Base-by-base conservation (phyloP, 2,888 invertebrate genomes). In the Drosophila yooni region DNA sequence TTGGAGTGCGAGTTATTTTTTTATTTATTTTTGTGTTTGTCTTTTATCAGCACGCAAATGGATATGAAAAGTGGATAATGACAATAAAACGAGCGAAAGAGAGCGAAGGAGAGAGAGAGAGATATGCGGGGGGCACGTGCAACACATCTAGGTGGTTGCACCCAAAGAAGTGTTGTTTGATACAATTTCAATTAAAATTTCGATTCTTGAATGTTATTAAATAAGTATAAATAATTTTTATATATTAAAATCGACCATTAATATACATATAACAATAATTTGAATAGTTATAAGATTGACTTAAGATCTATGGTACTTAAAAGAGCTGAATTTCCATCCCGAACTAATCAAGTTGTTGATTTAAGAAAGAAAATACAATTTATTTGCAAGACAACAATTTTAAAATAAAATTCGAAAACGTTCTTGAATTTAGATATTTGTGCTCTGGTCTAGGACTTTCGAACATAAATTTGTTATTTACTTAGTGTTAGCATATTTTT, bases 21-120 rank as follows among this genome's bases (percentile, higher is more conserved):
- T 27, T 21, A 25, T 15, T 46, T 46, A 33, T 46, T 46, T 25
- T 46, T 46, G 13, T 46, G 36, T 15, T 46, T 21, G 25, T 62
- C 46, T 79, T 73, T 82, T 75, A 81, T 83, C 82, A 81, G 66
- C 62, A 43, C 75, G 43, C 54, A 63, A 70, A 60, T 67, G 78
- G 66, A 72, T 76, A 78, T 76, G 72, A 62, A 46, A 66, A 66
- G 61, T 67, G 79, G 72, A 80, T 71, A 73, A 59, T 65, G 71
- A 71, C 70, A 71, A 71, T 56, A 62, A 21, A 48, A 43, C 52
- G 25, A 31, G 11, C n/a, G 10, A 15, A 21, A 62, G 33, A 53
- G 43, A 21, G 10, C n/a, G 10, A 4, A n/a, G 4, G n/a, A n/a
- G 10, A 40, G n/a, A 4, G 40, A 40, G 38, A 33, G 10, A 34